phyloP scores from a whole-genome alignment of 2,797 vertebrate species.

The Lateolabrax maculatus region DNA sequence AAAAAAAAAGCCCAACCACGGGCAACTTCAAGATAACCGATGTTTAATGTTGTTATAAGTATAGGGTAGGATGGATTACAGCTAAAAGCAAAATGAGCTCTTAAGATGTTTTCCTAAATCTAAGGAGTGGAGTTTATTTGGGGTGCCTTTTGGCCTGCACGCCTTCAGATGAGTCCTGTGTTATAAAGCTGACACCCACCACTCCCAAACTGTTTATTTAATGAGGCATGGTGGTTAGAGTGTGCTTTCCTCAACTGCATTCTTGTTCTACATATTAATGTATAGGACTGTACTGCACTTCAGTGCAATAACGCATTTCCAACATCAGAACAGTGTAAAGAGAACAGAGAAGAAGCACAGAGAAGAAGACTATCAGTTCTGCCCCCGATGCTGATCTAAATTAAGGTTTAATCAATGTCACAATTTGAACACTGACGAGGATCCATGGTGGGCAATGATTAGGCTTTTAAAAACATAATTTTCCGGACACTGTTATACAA shows the following conservation, averaged over 20 bases:
- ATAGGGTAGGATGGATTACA: conserved; percentile 30
- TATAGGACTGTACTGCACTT: background rate
- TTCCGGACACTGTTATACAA: background rate
- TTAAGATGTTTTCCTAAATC: conserved; percentile 32
- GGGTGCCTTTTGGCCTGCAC: conserved; percentile 35
- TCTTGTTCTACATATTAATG: conserved; percentile 17
- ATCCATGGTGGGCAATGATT: background rate
- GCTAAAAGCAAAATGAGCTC: conserved; percentile 48
- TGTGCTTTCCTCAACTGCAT: conserved; percentile 44
- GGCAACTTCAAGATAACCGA: conserved; percentile 30
- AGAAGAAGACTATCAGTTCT: background rate
- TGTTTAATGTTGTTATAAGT: conserved; percentile 62
- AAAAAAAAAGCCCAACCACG: conserved; percentile 35
- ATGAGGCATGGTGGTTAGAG: conserved; percentile 26
- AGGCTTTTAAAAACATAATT: background rate
- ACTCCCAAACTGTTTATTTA: conserved; percentile 59
- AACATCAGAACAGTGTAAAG: background rate
- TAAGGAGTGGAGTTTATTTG: conserved; percentile 54
- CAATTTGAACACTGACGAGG: background rate
- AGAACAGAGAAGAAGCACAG: background rate
- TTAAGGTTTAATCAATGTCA: conserved; percentile 1
- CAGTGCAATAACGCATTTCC: background rate
- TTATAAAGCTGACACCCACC: conserved; percentile 51
- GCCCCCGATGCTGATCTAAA: background rate
- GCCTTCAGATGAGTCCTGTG: conserved; percentile 49